phyloP scores from a whole-genome alignment of 2,113 vertebrate genomes.

The Misgurnus anguillicaudatus region DNA sequence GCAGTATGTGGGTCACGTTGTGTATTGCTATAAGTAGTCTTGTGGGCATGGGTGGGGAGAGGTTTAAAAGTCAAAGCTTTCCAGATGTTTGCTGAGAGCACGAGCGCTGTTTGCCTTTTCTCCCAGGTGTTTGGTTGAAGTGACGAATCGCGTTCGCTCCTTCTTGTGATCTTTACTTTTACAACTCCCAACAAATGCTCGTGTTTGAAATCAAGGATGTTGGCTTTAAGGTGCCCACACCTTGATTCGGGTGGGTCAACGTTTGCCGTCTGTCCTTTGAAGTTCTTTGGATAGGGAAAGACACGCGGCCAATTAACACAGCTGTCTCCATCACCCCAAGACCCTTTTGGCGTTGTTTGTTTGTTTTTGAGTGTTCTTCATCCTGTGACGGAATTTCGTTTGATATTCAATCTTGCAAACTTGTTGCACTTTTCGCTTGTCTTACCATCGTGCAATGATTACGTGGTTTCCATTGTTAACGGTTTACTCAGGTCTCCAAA shows the following conservation, averaged over 20 bases:
- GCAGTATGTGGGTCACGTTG: constrained; percentile 13
- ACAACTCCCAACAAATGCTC: constrained; percentile 44
- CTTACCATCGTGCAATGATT: constrained; percentile 2
- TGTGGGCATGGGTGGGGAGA: constrained; percentile 45
- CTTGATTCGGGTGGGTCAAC: constrained; percentile 21
- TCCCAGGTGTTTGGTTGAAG: constrained; percentile 38
- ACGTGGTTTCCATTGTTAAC: constrained; percentile 24
- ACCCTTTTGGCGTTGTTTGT: constrained; percentile 39
- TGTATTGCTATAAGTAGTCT: constrained; percentile 38
- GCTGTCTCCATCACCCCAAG: constrained; percentile 20
- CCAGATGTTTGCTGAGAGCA: constrained; percentile 49
- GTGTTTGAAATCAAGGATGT: constrained; percentile 36
- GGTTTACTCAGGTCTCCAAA: background rate
- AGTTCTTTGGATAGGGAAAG: constrained; percentile 30
- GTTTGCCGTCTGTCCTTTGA: constrained; percentile 47
- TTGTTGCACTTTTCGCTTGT: constrained; percentile 31
- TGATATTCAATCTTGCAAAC: background rate
- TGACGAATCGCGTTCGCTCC: constrained; percentile 17
- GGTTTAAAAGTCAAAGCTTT: constrained; percentile 43
- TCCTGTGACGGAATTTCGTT: constrained; percentile 26
- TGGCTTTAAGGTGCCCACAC: constrained; percentile 35
- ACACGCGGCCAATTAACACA: constrained; percentile 3
- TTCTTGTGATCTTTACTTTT: constrained; percentile 40
- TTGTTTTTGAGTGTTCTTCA: constrained; percentile 17
- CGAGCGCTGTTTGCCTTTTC: constrained; percentile 37